phyloP scores from a whole-genome alignment of 2,113 vertebrate genomes.

The Pomatostomus ruficeps region DNA sequence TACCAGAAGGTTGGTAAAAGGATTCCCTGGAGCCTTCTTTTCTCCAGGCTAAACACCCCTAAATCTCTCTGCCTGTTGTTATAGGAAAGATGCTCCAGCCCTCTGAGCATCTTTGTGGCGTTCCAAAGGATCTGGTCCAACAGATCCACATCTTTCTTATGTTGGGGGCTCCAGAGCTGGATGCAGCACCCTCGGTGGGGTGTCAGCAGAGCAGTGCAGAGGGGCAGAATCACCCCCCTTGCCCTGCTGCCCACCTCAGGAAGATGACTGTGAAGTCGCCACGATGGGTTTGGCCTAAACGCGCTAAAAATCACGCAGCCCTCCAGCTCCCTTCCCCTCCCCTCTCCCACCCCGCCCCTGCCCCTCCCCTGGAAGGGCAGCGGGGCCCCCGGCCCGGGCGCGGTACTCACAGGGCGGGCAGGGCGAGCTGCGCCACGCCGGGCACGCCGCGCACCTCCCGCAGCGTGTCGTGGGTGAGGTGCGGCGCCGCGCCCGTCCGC shows the following conservation, averaged over 20 bases:
- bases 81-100: neutral
- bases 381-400: neutral
- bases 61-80: too few species aligned
- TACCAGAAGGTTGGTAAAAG: neutral
- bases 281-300: neutral
- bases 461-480: conserved; percentile 86
- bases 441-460: conserved; percentile 75
- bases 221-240: neutral
- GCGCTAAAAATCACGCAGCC: neutral
- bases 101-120: neutral
- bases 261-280: neutral
- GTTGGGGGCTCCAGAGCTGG: neutral
- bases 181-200: too few species aligned
- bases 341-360: accelerated
- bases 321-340: too few species aligned
- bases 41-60: neutral
- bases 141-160: accelerated
- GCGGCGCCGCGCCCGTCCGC: conserved; percentile 83
- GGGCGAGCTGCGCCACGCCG: conserved; percentile 79
- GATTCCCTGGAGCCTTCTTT: neutral
- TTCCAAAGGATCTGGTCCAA: neutral
- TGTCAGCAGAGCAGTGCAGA: neutral
- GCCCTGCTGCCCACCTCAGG: neutral
- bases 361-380: accelerated
- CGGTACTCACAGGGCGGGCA: conserved; percentile 80